Percentiles rank a stretch among this genome's conserved stretches.
These are phyloP conservation scores for Dolichotis patagonum DNA, from an alignment of 2,113 vertebrate genomes.

Conservation along the genomic window DNA sequence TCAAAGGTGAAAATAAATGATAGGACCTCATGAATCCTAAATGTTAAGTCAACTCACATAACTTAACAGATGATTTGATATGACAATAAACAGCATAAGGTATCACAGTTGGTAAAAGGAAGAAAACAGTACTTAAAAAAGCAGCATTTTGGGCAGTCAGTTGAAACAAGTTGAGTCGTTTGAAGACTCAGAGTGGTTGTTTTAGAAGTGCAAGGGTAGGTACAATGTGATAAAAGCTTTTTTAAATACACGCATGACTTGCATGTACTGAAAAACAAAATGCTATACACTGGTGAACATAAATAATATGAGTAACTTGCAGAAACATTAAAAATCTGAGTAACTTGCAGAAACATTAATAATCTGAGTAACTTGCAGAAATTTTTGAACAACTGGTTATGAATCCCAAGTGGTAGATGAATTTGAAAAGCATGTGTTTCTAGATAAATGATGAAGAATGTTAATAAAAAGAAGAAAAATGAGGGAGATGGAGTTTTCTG, in stretches of 20 bases:
- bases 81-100: not conserved
- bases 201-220: conserved; percentile 55
- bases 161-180: conserved; percentile 35
- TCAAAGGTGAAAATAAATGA: not conserved
- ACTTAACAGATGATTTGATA: conserved; percentile 2
- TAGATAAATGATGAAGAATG: not conserved
- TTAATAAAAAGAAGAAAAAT: not conserved
- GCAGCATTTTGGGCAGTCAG: not conserved
- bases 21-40: not conserved
- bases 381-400: conserved; percentile 30
- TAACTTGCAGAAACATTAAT: too few relatives aligned
- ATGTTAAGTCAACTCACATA: not conserved
- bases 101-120: not conserved
- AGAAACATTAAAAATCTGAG: too few relatives aligned
- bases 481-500: not conserved
- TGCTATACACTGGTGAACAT: conserved; percentile 16
- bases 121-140: not conserved
- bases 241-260: conserved; percentile 57
- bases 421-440: conserved; percentile 14
- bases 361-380: conserved; percentile 22
- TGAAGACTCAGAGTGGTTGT: not conserved
- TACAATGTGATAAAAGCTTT: conserved; percentile 74
- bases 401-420: not conserved
- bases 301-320: conserved; percentile 45
- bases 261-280: not conserved